Base-by-base conservation (phyloP, 2,888 invertebrate genomes). In the Hirtodrosophila cameraria region DNA sequence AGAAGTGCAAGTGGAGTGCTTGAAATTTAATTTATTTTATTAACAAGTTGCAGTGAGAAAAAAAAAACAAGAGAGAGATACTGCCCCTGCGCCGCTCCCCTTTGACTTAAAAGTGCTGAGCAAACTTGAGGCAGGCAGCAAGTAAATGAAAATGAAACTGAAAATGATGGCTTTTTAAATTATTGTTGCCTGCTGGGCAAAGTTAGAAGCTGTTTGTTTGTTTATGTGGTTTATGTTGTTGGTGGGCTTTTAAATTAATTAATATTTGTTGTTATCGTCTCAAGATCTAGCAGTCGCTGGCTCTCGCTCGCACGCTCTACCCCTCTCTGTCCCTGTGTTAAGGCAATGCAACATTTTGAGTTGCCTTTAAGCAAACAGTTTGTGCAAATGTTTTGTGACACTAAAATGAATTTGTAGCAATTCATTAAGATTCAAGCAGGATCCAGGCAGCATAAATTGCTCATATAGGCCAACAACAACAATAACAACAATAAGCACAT, bases 351-450 rank as follows among this genome's bases (percentile, higher is more conserved):
- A 65, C 53, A 33, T 54, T 46, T 50, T 31, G 33, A 33, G 3
- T 8, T 28, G 39, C 33, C 49, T 50, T 66, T 49, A 61, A 42
- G 70, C 60, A 57, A 46, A 43, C 58, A 52, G 13, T 60, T 57
- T 27, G 52, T 46, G 41, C 42, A 53, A 30, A 54, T 45, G 61
- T 60, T 41, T 50, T 50, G 54, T 61, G 62, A 69, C 69, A 73
- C 57, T 46, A 31, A 67, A 70, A 80, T 80, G 76, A 76, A 82
- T 82, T 80, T 76, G 71, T 74, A 74, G 63, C 80, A 74, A 86
- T 82, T 82, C 82, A 86, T 82, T 82, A 80, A 69, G 71, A 82
- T 82, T 74, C 80, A 81, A 73, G 76, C 45, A 71, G 61, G 46
- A n/a, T n/a, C 35, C 27, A 41, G 67, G 67, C 48, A 63, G 60